Evolutionary conservation across 2,888 invertebrate species (phyloP), one percentile per base, ranked within the genome.

Genomic region (Lissonota sp.): DNA sequence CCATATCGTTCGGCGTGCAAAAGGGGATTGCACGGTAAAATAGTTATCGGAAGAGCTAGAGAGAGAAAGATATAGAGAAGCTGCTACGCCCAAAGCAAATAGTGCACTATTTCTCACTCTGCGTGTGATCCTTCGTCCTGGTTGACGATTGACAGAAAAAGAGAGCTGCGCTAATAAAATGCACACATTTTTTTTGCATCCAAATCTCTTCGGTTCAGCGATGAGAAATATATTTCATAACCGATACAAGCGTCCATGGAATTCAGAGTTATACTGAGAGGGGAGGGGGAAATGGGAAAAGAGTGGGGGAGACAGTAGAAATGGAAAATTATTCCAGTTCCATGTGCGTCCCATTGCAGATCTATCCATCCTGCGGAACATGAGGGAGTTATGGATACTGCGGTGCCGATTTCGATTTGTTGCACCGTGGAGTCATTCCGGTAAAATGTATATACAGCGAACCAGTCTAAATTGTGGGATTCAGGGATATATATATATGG

Each of bases 21-120:
- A 82, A 86, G 66, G 71, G 82, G 80, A 86, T 87, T 86, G 83
- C 83, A 79, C 76, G 84, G 84, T 85, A 84, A 86, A 87, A 85
- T 86, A 85, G 83, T 85, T 85, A 76, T 77, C 55, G 66, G 39
- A 39, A 55, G 53, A 69, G 44, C n/a, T 8, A 58, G 40, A 74
- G 74, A 62, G 69, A 57, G 39, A 40, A 10, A 51, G 42, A 26
- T 26, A 26, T 26, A 79, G 79, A 67, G 64, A 69, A 40, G 57
- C 60, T 53, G 58, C 58, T 70, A 64, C 67, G 72, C 67, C 57
- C 57, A 62, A 69, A 72, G 80, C 69, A 73, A 73, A 67, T 80
- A 71, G 76, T 49, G 58, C 72, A 51, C 63, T 49, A 46, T 42
- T 26, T 51, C 5, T 8, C 37, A 26, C 10, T n/a, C 53, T 53